Evolutionary conservation across 2,888 invertebrate species (phyloP).

Genomic region (Exephanes ischioxanthus): DNA sequence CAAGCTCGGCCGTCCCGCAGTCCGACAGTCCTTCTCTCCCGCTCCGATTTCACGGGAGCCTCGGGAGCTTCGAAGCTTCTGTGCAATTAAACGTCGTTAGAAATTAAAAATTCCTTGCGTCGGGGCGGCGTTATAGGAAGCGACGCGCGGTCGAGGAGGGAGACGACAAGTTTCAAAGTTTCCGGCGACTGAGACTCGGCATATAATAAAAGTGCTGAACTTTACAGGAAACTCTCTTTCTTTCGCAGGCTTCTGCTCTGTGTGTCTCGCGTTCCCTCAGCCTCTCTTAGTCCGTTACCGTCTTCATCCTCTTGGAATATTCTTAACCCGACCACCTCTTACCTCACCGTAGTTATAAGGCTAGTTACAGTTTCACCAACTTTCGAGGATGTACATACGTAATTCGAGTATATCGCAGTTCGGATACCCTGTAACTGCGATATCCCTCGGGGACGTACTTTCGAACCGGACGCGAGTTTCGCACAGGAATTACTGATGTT

Average conservation of each 20-base stretch:
- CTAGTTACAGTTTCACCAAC: conserved; percentile 57
- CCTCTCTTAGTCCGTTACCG: conserved; percentile 19
- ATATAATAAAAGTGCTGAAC: conserved; percentile 73
- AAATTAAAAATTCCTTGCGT: conserved; percentile 74
- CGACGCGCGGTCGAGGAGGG: conserved; percentile 21
- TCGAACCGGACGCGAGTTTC: neutral
- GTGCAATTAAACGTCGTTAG: conserved; percentile 74
- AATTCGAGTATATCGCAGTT: conserved; percentile 15
- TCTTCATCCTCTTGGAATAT: conserved; percentile 45
- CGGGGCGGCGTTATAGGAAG: conserved; percentile 34
- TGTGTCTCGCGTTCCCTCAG: conserved; percentile 57
- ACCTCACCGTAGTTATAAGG: neutral
- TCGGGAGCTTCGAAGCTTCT: conserved; percentile 48
- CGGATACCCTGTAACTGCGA: neutral
- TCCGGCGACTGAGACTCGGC: conserved; percentile 67
- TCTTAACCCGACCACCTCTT: conserved; percentile 5
- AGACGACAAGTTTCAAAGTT: conserved; percentile 68
- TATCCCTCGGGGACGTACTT: neutral
- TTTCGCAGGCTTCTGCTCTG: conserved; percentile 39
- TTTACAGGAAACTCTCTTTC: conserved; percentile 62
- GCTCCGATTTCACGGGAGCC: conserved; percentile 1
- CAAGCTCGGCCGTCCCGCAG: conserved; percentile 4
- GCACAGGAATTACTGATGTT: neutral
- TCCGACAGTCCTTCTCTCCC: conserved; percentile 13
- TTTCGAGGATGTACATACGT: conserved; percentile 41